These are phyloP conservation scores for Formica exsecta DNA, from an alignment of 1,140 invertebrate species.

Conservation along the genomic window DNA sequence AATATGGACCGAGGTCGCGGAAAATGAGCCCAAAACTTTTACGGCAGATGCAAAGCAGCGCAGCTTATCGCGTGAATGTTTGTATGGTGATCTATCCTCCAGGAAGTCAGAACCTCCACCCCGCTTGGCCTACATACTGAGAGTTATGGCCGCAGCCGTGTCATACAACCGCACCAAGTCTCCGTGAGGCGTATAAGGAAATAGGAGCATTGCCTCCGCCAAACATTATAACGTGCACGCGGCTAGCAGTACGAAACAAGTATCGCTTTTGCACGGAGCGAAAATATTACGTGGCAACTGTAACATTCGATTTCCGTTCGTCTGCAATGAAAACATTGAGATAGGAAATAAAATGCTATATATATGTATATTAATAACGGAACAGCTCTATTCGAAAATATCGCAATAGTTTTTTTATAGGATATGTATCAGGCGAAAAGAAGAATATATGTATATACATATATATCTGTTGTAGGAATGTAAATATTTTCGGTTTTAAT, in stretches of 20 bases:
- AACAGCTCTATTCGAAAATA: background rate
- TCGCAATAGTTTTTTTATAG: constrained; percentile 30
- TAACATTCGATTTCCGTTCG: constrained; percentile 44
- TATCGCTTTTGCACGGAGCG: background rate
- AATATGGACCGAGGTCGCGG: constrained; percentile 50
- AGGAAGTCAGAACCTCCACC: constrained; percentile 73
- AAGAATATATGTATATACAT: too few species aligned
- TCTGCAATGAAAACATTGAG: constrained; percentile 29
- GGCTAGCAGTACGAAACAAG: constrained; percentile 55
- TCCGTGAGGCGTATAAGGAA: constrained; percentile 71
- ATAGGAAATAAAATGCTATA: constrained; percentile 47
- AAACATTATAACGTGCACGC: constrained; percentile 44
- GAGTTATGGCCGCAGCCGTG: constrained; percentile 74
- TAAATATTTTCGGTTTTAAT: constrained; percentile 17
- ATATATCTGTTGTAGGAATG: too few species aligned
- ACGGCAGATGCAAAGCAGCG: constrained; percentile 68
- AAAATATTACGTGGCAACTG: constrained; percentile 44
- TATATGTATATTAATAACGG: constrained; percentile 2
- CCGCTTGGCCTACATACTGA: constrained; percentile 74
- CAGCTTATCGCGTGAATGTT: constrained; percentile 73
- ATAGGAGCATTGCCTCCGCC: constrained; percentile 69
- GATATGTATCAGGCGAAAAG: background rate
- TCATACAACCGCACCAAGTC: constrained; percentile 73
- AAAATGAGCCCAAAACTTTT: constrained; percentile 76
- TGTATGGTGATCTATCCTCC: constrained; percentile 76